Base-by-base conservation (phyloP, 1,140 invertebrate genomes). In the Ostrea denselamellosa region DNA sequence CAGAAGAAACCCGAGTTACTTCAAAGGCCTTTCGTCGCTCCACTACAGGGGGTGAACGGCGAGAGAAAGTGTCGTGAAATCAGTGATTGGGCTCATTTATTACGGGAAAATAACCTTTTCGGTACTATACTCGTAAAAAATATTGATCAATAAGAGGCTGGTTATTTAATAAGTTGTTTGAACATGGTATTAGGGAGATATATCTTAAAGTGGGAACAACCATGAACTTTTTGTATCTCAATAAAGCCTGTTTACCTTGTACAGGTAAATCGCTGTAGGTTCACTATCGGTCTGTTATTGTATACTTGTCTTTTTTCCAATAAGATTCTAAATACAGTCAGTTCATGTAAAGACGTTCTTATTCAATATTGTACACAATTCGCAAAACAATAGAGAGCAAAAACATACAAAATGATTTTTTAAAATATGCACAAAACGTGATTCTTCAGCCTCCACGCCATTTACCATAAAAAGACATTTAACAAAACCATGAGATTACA, bases 151-250 rank as follows among this genome's bases (percentile, higher is more conserved):
- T 77, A 25, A 34, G 7, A 77, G 68, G 7, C 22, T 25, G 68
- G 25, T 34, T 28, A 12, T 77, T 77, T 28, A 77, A 77, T 25
- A 77, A 25, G 28, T 28, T 77, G 68, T 77, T 77, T 77, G 68
- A 77, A 28, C 68, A 25, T 2, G 68, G 68, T 77, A 77, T 77
- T 77, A 77, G 25, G 14, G 68, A 77, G 68, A 77, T 77, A 77
- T 14, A 77, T 28, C 25, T 34, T 77, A 8, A 28, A 77, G 68
- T 34, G 25, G 68, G 68, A 14, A 25, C 68, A 77, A 25, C 68
- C 25, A 28, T 28, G 68, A 77, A 77, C 22, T 12, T 77, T 77
- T 77, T 77, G 68, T 77, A 77, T 77, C 68, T 14, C 25, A 77
- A 77, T 77, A 34, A 77, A 12, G 22, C 14, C 68, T 77, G 68